phyloP scores from a whole-genome alignment of 2,113 vertebrate species.

The Mirza zaza region DNA sequence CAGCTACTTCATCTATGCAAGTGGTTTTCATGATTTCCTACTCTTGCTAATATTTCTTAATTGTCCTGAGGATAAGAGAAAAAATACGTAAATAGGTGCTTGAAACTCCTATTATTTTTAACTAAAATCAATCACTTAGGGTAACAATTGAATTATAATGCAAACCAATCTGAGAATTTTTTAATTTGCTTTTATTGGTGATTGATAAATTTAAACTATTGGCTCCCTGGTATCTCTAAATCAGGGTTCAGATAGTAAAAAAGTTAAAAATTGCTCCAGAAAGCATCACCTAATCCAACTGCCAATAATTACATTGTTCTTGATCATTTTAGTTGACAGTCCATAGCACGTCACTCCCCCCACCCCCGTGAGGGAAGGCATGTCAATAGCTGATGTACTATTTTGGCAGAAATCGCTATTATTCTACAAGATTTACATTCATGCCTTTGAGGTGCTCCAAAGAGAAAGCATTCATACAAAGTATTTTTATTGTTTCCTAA shows the following conservation, averaged over 20 bases:
- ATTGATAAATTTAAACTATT: neutral
- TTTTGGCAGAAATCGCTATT: neutral
- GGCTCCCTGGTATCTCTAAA: neutral
- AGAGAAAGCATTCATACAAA: neutral
- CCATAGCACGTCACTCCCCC: neutral
- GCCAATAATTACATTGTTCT: neutral
- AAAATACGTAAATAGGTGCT: neutral
- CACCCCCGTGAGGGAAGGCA: neutral
- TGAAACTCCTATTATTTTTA: neutral
- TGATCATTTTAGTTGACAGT: neutral
- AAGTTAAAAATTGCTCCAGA: neutral
- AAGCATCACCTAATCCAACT: neutral
- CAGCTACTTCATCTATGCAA: neutral
- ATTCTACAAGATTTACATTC: conserved; percentile 10
- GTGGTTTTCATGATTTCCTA: neutral
- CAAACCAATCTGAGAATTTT: neutral
- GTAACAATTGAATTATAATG: neutral
- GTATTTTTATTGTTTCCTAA: conserved; percentile 1
- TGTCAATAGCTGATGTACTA: neutral
- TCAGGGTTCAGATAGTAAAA: neutral
- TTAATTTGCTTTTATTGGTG: neutral
- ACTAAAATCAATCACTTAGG: neutral
- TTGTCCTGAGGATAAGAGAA: neutral
- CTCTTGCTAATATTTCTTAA: neutral
- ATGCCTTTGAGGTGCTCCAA: neutral